Percentiles rank a stretch among this genome's conserved stretches.
phyloP scores from a whole-genome alignment of 2,113 vertebrate genomes.

The Microtus richardsoni region DNA sequence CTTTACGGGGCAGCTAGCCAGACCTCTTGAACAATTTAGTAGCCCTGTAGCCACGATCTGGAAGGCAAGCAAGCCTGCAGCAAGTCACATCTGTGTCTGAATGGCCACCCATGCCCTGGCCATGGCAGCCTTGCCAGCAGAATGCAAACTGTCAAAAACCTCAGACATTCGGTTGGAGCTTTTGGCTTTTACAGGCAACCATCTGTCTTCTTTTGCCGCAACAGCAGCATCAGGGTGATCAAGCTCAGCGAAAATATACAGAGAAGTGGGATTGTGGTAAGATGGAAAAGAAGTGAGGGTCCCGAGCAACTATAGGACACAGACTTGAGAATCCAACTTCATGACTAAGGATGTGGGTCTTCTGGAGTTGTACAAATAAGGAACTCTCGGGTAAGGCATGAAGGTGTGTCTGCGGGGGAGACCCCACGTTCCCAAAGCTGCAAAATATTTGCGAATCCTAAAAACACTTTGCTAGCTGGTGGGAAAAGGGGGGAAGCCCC shows the following conservation, averaged over 20 bases:
- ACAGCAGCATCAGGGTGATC: background rate
- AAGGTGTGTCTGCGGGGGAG: slow-evolving; percentile 13
- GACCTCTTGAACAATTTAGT: background rate
- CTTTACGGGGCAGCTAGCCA: slow-evolving; percentile 6
- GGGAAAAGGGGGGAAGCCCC: background rate
- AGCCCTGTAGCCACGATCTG: background rate
- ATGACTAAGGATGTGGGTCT: background rate
- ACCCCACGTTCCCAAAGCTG: background rate
- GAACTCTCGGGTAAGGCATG: background rate
- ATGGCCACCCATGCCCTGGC: background rate
- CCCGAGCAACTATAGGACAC: background rate
- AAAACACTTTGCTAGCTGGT: slow-evolving; percentile 66
- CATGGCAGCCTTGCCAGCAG: background rate
- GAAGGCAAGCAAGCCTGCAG: background rate
- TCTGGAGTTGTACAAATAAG: slow-evolving; percentile 7
- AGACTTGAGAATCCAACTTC: background rate
- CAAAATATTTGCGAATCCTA: slow-evolving; percentile 68
- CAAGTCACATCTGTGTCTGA: background rate
- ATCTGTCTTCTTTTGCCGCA: background rate
- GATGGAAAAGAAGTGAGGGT: background rate
- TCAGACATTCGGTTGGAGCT: background rate
- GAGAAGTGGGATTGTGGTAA: background rate
- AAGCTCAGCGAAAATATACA: background rate
- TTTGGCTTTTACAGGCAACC: slow-evolving; percentile 6
- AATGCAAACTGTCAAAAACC: slow-evolving; percentile 51